Conservation (phyloP, 1,140 invertebrate genomes). For the Harpegnathos saltator region DNA sequence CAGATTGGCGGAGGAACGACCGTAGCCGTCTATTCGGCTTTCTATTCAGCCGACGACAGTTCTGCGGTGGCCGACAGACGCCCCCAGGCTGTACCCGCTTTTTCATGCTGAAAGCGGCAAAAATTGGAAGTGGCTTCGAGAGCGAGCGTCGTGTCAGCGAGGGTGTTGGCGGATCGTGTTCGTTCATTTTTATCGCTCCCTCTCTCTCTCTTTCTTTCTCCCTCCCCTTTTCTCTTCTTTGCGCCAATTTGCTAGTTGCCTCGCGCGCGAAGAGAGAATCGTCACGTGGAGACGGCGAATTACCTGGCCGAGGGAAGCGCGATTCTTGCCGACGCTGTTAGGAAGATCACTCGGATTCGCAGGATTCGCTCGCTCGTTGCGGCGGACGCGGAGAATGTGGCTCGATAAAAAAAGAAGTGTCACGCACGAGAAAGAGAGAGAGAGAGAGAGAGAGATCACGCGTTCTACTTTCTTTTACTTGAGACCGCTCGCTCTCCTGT, state of each 20-base stretch:
- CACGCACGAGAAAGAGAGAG: no score
- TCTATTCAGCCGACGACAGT: constrained; percentile 43
- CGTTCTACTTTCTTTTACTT: no score
- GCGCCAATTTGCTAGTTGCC: neutral
- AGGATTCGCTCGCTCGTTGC: neutral
- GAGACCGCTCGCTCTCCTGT: no score
- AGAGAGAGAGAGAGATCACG: no score
- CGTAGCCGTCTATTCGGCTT: constrained; percentile 50
- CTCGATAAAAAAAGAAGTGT: no score
- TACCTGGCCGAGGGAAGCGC: neutral
- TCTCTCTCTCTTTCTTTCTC: neutral
- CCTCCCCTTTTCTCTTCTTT: neutral
- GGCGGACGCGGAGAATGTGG: no score
- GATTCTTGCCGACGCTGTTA: neutral
- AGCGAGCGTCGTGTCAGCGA: neutral
- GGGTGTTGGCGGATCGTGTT: neutral
- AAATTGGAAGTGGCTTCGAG: constrained; percentile 8
- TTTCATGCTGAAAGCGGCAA: neutral
- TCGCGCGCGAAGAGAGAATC: neutral
- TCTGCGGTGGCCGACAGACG: neutral
- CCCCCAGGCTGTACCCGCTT: neutral
- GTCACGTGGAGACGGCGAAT: neutral
- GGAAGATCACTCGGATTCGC: no score
- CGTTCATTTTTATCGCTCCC: neutral
- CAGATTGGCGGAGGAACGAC: constrained; percentile 64